phyloP scores from a whole-genome alignment of 2,797 vertebrate species.

The Eupleurogrammus muticus region DNA sequence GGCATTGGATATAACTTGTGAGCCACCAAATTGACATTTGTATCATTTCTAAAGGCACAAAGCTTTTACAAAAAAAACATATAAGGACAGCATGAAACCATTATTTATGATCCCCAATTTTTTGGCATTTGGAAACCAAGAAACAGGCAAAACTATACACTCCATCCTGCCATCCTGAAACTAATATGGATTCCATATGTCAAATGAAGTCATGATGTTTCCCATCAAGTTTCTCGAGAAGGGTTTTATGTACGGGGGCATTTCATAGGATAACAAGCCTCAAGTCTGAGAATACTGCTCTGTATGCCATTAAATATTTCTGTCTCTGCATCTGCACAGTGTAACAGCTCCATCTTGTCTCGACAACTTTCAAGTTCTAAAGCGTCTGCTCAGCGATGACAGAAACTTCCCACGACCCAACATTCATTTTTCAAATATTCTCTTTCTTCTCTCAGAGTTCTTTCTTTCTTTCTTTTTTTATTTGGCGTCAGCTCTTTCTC shows the following conservation, averaged over 20 bases:
- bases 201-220: constrained; percentile 25
- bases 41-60: background rate
- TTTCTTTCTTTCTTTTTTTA: constrained; percentile 33
- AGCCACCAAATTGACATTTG: background rate
- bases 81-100: constrained; percentile 29
- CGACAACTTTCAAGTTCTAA: constrained; percentile 54
- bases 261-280: constrained; percentile 23
- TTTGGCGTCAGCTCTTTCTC: constrained; percentile 30
- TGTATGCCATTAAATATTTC: constrained; percentile 35
- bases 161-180: constrained; percentile 15
- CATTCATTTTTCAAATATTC: constrained; percentile 58
- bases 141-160: background rate
- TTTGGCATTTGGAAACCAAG: constrained; percentile 26
- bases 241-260: constrained; percentile 3
- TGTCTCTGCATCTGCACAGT: constrained; percentile 64
- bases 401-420: constrained; percentile 74
- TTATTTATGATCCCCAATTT: constrained; percentile 7
- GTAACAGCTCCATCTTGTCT: constrained; percentile 52
- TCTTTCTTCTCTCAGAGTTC: constrained; percentile 44
- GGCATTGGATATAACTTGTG: background rate
- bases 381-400: constrained; percentile 53
- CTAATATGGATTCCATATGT: constrained; percentile 52
- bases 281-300: constrained; percentile 41
- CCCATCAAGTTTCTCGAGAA: constrained; percentile 37
- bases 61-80: constrained; percentile 15